Base-by-base conservation (phyloP, 30 jellyfish, hydroid and myxozoan genomes). In the Morbakka virulenta region DNA sequence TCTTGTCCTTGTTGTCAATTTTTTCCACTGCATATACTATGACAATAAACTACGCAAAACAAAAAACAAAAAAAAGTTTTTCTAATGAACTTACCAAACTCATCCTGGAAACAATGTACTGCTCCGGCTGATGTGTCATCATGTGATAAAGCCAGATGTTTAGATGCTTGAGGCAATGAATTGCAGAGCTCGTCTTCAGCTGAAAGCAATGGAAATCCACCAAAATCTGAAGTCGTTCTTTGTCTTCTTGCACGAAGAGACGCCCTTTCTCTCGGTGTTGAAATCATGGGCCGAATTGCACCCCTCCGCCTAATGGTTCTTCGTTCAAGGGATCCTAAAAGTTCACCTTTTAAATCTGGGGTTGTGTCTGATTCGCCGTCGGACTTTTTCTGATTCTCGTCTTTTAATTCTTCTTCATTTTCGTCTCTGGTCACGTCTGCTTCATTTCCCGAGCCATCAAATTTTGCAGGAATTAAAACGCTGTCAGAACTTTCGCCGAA, bases 101-200 rank as follows among this genome's bases (percentile, higher is more conserved):
- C 98, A 84, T 91, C 98, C 49, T 85, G 86, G 64, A 83, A 91
- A 74, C 96, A 91, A 80, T 91, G 98, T 29, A 91, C 98, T 1
- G 98, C 98, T 4, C 98, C 98, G 20, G 94, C 81, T 9, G 96
- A 28, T 3, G 98, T 91, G 49, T 91, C 98, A 22, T 91, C 98
- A 53, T 91, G 98, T 1, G 95, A 64, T 73, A 91, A 29, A 11
- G 98, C 98, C 63, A 91, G 51, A 67, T 91, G 96, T 28, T 84
- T 87, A 22, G 4, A 53, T 1, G 77, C 77, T 25, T 27, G 79
- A 0, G 88, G 26, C 9, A 28, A 50, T 31, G 0, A 23, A 33
- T 51, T 84, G 12, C 62, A 83, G 2, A 62, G 62, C n/a, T 50
- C 87, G 9, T 77, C 86, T 36, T 89, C 97, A 35, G 67, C 84